These are phyloP conservation scores for Agrochola lota DNA, from an alignment of 2,888 invertebrate species.

Conservation along the genomic window DNA sequence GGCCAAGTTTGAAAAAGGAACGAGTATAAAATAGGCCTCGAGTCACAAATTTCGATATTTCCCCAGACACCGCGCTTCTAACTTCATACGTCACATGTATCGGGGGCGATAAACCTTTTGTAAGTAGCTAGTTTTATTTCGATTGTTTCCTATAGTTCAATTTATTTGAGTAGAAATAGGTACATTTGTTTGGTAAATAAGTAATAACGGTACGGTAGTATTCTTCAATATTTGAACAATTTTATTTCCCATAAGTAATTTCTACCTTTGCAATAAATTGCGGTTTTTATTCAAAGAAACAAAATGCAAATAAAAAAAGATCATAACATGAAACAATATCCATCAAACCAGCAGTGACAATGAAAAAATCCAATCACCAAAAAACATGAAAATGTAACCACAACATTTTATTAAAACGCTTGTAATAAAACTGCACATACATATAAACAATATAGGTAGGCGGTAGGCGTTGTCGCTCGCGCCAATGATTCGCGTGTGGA, in stretches of 20 bases:
- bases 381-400: slow-evolving; percentile 37
- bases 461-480: slow-evolving; percentile 38
- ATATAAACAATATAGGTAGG: slow-evolving; percentile 25
- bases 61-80: slow-evolving; percentile 56
- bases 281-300: background rate
- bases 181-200: slow-evolving; percentile 28
- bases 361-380: slow-evolving; percentile 38
- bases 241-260: slow-evolving; percentile 8
- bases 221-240: slow-evolving; percentile 8
- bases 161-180: slow-evolving; percentile 19
- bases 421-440: slow-evolving; percentile 48
- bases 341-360: slow-evolving; percentile 31
- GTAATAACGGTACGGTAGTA: background rate
- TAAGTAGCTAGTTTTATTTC: slow-evolving; percentile 28
- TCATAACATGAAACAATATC: slow-evolving; percentile 9
- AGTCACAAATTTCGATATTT: slow-evolving; percentile 65
- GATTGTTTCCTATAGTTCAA: slow-evolving; percentile 41
- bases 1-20: slow-evolving; percentile 58
- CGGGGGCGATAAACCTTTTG: slow-evolving; percentile 58
- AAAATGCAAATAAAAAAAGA: background rate
- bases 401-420: slow-evolving; percentile 40
- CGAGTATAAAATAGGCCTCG: slow-evolving; percentile 56
- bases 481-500: slow-evolving; percentile 71
- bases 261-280: background rate
- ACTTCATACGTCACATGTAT: slow-evolving; percentile 54